Evolutionary conservation across 2,888 invertebrate species (phyloP).

Genomic region (Nezara viridula): DNA sequence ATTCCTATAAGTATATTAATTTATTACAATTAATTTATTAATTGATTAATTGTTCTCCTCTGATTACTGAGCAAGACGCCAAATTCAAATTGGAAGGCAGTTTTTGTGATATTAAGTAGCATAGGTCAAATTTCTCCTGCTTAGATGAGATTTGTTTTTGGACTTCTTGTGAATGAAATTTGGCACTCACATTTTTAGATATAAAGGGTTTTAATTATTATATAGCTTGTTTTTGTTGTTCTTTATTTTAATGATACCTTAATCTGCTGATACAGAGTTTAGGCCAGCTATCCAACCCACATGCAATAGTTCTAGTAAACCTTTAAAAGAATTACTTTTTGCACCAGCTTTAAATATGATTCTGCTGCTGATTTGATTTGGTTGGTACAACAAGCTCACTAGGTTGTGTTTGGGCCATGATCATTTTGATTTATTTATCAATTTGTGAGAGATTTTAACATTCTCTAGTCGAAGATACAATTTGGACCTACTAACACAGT

Average conservation of each 20-base stretch:
- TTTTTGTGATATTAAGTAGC: neutral
- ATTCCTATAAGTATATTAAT: constrained; percentile 87
- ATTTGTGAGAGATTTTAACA: no score
- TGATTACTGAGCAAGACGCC: neutral
- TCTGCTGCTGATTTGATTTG: no score
- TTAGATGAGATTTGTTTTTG: neutral
- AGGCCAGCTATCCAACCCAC: neutral
- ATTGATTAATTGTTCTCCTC: neutral
- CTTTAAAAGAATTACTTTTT: neutral
- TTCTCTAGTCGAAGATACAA: no score
- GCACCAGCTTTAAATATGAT: neutral
- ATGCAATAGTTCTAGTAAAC: neutral
- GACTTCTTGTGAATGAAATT: neutral
- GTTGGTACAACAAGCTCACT: no score
- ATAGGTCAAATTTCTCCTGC: neutral
- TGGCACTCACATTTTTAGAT: constrained; percentile 13
- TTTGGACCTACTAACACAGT: no score
- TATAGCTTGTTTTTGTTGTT: neutral
- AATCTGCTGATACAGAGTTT: neutral
- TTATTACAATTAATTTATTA: constrained; percentile 19
- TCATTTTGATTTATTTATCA: no score
- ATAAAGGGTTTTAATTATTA: neutral
- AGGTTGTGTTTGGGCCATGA: no score
- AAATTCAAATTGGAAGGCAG: neutral
- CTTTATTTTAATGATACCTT: neutral